Evolutionary conservation across 2,888 invertebrate species (phyloP).

Genomic region (Thysanoteuthis rhombus): DNA sequence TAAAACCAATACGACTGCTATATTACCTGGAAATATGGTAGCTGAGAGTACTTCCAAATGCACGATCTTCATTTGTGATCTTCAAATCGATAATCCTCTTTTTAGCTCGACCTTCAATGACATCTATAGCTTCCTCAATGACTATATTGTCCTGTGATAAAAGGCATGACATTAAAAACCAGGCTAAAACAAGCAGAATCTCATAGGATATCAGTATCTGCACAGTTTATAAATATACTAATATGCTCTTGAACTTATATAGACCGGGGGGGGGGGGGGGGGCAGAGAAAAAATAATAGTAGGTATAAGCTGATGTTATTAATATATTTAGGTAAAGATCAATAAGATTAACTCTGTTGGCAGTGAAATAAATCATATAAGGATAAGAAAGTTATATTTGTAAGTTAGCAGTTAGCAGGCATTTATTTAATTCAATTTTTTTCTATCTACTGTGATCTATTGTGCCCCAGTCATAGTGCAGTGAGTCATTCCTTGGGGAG

Average conservation of each 20-base stretch:
- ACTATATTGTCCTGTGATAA: conserved; percentile 61
- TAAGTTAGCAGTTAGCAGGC: too few relatives aligned
- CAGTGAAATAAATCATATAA: too few relatives aligned
- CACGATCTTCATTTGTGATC: conserved; percentile 90
- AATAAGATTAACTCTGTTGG: too few relatives aligned
- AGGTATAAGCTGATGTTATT: too few relatives aligned
- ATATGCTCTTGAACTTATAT: neutral
- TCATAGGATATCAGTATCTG: neutral
- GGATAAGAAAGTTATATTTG: too few relatives aligned
- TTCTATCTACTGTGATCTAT: too few relatives aligned
- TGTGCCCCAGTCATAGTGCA: too few relatives aligned
- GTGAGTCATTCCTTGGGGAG: too few relatives aligned
- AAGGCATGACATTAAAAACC: neutral
- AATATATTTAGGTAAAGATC: too few relatives aligned
- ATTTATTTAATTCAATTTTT: too few relatives aligned
- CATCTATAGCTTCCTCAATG: conserved; percentile 77
- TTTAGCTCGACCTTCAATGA: conserved; percentile 79
- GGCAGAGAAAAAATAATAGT: too few relatives aligned
- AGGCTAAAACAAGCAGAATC: neutral
- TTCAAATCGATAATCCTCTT: conserved; percentile 79
- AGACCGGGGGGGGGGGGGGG: too few relatives aligned
- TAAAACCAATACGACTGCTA: neutral
- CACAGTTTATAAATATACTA: neutral
- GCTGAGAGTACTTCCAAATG: conserved; percentile 92
- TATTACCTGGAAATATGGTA: conserved; percentile 91